Base-by-base conservation (phyloP, 1,140 invertebrate genomes). In the Lepidurus couesii region DNA sequence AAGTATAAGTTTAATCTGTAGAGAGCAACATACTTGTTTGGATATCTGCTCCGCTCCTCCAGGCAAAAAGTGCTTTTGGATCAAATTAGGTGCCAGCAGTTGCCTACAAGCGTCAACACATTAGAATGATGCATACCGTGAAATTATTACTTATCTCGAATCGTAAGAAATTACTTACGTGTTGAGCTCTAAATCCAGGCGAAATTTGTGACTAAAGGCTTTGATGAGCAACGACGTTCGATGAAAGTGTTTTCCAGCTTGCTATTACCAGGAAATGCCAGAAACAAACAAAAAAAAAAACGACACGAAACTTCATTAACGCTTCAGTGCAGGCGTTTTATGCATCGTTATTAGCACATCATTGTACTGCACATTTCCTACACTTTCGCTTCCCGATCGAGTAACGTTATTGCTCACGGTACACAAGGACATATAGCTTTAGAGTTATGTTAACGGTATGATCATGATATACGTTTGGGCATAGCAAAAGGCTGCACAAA, bases 171-270 rank as follows among this genome's bases (percentile, higher is more conserved):
- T 24, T 77, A 94, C 94, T 94, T 89, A 96, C 93, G 93, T 93
- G 88, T 96, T 96, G 88, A 97, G 91, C 90, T 97, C 94, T 86
- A 97, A 89, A 87, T 96, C 94, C 86, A 97, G 89, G 83, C 93
- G 93, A 89, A 97, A 96, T 89, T 95, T 96, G 87, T 97, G 94
- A 88, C 94, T 96, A 88, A 97, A 96, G 85, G 95, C 95, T 88
- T 95, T 95, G 86, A 97, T 96, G 86, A 95, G 90, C 86, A 96
- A 90, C 83, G 94, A 95, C 81, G 95, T 97, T 85, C 93, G 91
- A 86, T 96, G 94, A 86, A 92, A 95, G 86, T 97, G 95, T 87
- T 95, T 96, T 83, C 92, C 92, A 83, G 92, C 92, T 93, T 95
- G 89, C 43, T 78, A 47, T 21, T 76, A 74, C 44, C 73, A 73